Base-by-base conservation (phyloP, 2,888 invertebrate species). In the Lathronympha strigana region DNA sequence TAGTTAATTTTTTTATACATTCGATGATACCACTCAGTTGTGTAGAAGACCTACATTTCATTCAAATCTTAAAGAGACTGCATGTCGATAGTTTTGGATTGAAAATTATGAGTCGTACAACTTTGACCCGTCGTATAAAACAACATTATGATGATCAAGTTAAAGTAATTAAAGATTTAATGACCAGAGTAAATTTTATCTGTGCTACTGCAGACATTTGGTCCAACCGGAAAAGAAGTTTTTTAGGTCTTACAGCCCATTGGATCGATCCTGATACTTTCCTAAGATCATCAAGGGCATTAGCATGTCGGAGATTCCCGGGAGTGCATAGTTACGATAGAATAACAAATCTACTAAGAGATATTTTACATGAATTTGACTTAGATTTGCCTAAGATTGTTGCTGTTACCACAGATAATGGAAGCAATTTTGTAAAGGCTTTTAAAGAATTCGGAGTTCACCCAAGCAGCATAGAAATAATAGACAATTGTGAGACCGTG, bases 401-500 rank as follows among this genome's bases (percentile, higher is more conserved):
- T 61, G 61, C 53, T 49, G 61, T 61, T 11, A 61, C 64, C 45
- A 68, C 67, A 19, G 63, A 68, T 43, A 67, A 61, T 38, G 68
- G 68, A 28, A 61, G 54, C 58, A 68, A 68, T 54, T 68, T 68
- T 45, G 62, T 66, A 31, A 66, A 66, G 63, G 68, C 66, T 43
- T 58, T 63, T 58, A 49, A 67, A 62, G 61, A 61, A 58, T 50
- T 55, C 51, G 53, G 58, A 36, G 28, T 66, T 49, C 28, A 50
- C 25, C 49, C 28, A 28, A 8, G 33, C 0, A 36, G 33, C 11
- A 53, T 53, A 19, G 19, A 53, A 19, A 36, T 23, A 53, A 53
- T n/a, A 8, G 36, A 53, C 19, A 38, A 36, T 53, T 53, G 33
- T 38, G 53, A 53, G 21, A 21, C 53, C 13, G 23, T 21, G 6